phyloP scores from a whole-genome alignment of 2,888 invertebrate genomes.

The Uloborus plumipes region DNA sequence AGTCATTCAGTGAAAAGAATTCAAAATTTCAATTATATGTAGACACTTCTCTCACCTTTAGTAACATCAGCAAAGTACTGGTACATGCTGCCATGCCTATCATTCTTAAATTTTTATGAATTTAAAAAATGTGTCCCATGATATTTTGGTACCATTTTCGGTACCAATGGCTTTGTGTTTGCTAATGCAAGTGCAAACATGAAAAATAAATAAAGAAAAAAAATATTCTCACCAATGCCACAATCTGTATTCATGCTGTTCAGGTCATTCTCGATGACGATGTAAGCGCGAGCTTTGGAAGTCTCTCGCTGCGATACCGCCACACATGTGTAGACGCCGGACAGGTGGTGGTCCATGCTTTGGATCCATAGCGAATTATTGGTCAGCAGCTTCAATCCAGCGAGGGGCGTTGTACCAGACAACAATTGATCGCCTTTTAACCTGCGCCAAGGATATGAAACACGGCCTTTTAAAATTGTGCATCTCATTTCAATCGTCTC shows the following conservation, averaged over 20 bases:
- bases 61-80: no score
- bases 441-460: slow-evolving; percentile 23
- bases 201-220: neutral
- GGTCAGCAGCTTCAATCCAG: slow-evolving; percentile 54
- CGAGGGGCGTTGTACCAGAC: slow-evolving; percentile 34
- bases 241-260: slow-evolving; percentile 18
- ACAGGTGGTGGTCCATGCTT: slow-evolving; percentile 57
- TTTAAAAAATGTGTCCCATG: no score
- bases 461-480: no score
- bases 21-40: no score
- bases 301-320: slow-evolving; percentile 54
- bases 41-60: no score
- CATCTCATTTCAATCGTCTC: no score
- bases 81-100: no score
- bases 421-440: slow-evolving; percentile 64
- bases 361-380: slow-evolving; percentile 64
- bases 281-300: slow-evolving; percentile 44
- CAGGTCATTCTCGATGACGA: slow-evolving; percentile 34
- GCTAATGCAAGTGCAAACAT: neutral
- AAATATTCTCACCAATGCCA: slow-evolving; percentile 38
- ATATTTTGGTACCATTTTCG: no score
- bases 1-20: no score
- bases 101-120: no score
- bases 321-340: slow-evolving; percentile 65
- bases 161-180: neutral